Percentiles rank a stretch among this genome's conserved stretches.
Evolutionary conservation across 2,888 invertebrate species (phyloP).

Genomic region (Caenorhabditis sp.): DNA sequence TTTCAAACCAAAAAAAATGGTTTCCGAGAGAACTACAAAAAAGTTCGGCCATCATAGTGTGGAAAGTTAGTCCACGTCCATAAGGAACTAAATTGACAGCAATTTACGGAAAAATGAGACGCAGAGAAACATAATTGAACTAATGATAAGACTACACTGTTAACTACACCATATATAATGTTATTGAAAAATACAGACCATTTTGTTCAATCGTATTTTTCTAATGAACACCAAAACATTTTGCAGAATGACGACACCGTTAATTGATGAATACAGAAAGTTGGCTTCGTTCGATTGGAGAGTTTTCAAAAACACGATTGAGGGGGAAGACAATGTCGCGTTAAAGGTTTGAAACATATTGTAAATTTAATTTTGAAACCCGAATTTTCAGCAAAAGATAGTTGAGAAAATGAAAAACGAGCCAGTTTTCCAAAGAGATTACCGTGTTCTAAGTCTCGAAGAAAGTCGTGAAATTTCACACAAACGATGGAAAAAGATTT

Average conservation of each 20-base stretch:
- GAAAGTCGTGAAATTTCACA: constrained; percentile 76
- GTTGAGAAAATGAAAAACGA: constrained; percentile 28
- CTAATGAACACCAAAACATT: too few species aligned
- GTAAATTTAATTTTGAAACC: neutral
- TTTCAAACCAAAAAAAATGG: neutral
- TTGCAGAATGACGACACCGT: constrained; percentile 25
- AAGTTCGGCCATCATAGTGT: neutral
- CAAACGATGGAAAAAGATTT: constrained; percentile 75
- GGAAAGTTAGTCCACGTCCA: neutral
- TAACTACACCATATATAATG: neutral
- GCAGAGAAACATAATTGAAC: neutral
- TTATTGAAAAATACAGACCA: neutral
- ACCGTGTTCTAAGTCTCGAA: constrained; percentile 51
- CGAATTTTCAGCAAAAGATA: constrained; percentile 14
- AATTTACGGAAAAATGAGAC: neutral
- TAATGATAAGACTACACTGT: neutral
- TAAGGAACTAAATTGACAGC: neutral
- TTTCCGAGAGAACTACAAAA: neutral
- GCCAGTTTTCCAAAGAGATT: constrained; percentile 35
- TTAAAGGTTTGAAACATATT: constrained; percentile 78
- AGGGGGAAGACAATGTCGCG: constrained; percentile 80
- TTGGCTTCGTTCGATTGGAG: constrained; percentile 86
- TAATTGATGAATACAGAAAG: constrained; percentile 39
- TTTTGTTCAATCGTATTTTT: too few species aligned
- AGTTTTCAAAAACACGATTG: constrained; percentile 81